Conservation (phyloP, 2,113 vertebrate genomes). For the Elephantulus edwardii region DNA sequence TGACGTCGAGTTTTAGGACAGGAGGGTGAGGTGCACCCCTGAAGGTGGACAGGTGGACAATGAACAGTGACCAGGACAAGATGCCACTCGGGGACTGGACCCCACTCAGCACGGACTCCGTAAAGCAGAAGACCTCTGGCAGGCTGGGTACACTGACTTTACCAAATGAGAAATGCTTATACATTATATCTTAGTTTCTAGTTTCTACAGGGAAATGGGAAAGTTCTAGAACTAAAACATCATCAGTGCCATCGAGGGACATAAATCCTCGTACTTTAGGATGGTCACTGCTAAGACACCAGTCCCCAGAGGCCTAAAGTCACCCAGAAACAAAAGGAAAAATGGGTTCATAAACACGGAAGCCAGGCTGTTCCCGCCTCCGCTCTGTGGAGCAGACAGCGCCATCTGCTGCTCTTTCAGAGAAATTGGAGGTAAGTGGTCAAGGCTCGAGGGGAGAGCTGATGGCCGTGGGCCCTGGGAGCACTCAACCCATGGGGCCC, state of each 20-base stretch:
- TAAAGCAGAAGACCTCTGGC: not conserved
- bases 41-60: not conserved
- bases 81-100: accelerated
- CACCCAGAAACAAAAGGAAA: not conserved
- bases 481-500: too few species aligned
- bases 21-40: too few species aligned
- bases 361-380: too few species aligned
- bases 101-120: accelerated
- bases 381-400: too few species aligned
- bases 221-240: not conserved
- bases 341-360: not conserved
- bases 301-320: too few species aligned
- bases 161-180: not conserved
- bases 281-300: not conserved
- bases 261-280: not conserved
- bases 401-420: too few species aligned
- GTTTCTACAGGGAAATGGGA: not conserved
- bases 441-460: too few species aligned
- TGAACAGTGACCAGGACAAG: not conserved
- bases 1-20: not conserved
- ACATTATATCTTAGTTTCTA: not conserved
- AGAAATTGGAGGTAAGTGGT: too few species aligned
- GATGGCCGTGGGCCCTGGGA: too few species aligned
- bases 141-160: not conserved
- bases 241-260: too few species aligned